phyloP scores from a whole-genome alignment of 2,888 invertebrate genomes.

The Drepana falcataria region DNA sequence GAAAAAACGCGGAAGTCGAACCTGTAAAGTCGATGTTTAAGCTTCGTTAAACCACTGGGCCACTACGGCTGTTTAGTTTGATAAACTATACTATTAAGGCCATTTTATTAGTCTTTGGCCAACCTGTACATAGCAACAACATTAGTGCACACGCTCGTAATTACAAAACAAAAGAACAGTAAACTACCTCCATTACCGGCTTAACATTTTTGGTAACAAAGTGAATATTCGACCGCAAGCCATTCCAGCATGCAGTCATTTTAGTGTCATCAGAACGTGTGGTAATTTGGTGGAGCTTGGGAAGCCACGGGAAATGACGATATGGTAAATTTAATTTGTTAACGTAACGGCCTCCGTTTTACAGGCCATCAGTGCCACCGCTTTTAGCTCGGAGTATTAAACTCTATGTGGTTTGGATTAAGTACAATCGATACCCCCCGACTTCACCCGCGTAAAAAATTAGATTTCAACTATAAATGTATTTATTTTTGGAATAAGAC shows the following conservation, averaged over 20 bases:
- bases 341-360: conserved; percentile 32
- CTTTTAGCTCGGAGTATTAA: conserved; percentile 12
- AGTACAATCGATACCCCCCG: no score
- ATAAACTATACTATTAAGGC: no score
- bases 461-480: no score
- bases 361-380: conserved; percentile 33
- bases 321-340: conserved; percentile 62
- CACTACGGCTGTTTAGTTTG: no score
- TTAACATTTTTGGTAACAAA: conserved; percentile 17
- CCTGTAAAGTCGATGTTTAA: no score
- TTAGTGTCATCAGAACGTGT: conserved; percentile 20
- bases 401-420: not conserved
- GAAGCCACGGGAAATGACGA: conserved; percentile 46
- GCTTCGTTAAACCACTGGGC: no score
- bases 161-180: not conserved
- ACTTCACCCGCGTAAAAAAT: no score
- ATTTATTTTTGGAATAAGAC: no score
- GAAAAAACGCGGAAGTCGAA: no score
- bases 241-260: conserved; percentile 13
- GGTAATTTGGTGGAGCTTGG: conserved; percentile 31
- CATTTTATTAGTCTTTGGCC: no score
- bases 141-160: not conserved
- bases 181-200: not conserved
- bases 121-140: not conserved
- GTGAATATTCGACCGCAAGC: conserved; percentile 30